Evolutionary conservation across 2,113 vertebrate species (phyloP), one percentile per base, ranked within the genome.

Genomic region (Chaetorhynchus papuensis): DNA sequence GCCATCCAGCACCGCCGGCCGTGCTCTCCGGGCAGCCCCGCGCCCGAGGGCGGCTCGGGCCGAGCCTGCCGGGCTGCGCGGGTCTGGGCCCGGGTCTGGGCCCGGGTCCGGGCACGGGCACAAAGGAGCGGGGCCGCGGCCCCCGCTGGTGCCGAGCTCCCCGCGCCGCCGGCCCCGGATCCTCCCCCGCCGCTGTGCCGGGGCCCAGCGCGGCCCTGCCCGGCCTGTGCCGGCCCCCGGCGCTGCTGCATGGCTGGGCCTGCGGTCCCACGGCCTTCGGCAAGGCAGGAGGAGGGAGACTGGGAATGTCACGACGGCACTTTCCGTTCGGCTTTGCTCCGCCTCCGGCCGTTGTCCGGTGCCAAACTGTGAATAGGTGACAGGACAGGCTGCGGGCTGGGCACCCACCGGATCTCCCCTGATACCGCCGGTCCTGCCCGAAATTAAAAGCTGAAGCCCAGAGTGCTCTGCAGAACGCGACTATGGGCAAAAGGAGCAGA

Each of bases 291-390:
- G 23, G 28, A 19, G 8, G 6, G 0, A n/a, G n/a, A n/a, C 2
- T 0, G 47, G 37, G 33, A 49, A 18, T 1, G 21, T 2, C 6
- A 11, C 0, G 6, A 5, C 1, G n/a, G 41, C 17, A 0, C 45
- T 59, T 41, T 50, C 41, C 50, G 11, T 9, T 65, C 0, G 31
- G 27, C 13, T 39, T 9, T 4, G 59, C 49, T 20, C 44, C 33
- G 0, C 23, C 76, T 27, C 30, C n/a, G 24, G 24, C 87, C 61
- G 49, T 14, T 52, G 45, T 7, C 49, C 44, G 1, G 52, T 3
- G 45, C 23, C 56, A 1, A 6, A 3, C 17, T 0, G 24, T 2
- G 63, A 8, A 1, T 1, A 3, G 2, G 4, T 3, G 74, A 6
- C 3, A 1, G 37, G 8, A 27, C 35, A 1, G 56, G 61, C 47